A percentile compares a stretch with the other conserved stretches of the same genome.
phyloP scores from a whole-genome alignment of 2,888 invertebrate genomes.

The Unio delphinus region DNA sequence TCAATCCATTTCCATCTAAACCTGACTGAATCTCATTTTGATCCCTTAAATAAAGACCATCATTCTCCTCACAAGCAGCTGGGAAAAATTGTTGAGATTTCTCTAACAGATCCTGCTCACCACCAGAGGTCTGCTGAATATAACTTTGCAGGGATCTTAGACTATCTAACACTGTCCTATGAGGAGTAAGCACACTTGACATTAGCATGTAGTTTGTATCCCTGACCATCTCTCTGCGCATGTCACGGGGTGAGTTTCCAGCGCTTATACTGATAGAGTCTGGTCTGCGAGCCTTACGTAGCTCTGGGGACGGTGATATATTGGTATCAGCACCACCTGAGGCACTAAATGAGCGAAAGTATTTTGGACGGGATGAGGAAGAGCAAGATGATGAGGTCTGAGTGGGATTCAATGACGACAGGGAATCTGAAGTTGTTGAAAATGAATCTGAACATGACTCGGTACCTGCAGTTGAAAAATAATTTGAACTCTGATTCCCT shows the following conservation, averaged over 20 bases:
- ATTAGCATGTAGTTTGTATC: slow-evolving; percentile 63
- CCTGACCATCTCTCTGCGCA: slow-evolving; percentile 23
- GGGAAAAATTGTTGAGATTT: too few relatives aligned
- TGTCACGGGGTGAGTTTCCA: slow-evolving; percentile 33
- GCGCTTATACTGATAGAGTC: slow-evolving; percentile 28
- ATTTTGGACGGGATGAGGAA: slow-evolving; percentile 24
- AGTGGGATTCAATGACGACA: not conserved
- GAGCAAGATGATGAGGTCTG: not conserved
- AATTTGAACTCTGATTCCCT: too few relatives aligned
- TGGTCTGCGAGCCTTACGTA: slow-evolving; percentile 9
- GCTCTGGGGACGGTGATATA: slow-evolving; percentile 3
- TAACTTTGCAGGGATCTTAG: slow-evolving; percentile 38
- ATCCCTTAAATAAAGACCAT: too few relatives aligned
- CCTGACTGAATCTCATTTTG: too few relatives aligned
- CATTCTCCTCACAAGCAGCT: too few relatives aligned
- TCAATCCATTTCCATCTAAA: too few relatives aligned
- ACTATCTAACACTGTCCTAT: slow-evolving; percentile 39
- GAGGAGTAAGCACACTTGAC: slow-evolving; percentile 45
- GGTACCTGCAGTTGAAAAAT: too few relatives aligned
- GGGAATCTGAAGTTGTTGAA: too few relatives aligned
- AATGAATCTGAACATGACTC: too few relatives aligned
- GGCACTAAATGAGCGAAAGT: slow-evolving; percentile 42
- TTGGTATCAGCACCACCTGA: slow-evolving; percentile 22
- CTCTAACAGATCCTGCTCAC: too few relatives aligned
- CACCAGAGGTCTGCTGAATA: slow-evolving; percentile 8